Percentiles rank a stretch among this genome's conserved stretches.
Conservation (phyloP, 2,113 vertebrate genomes). For the Phalacrocorax pelagicus region DNA sequence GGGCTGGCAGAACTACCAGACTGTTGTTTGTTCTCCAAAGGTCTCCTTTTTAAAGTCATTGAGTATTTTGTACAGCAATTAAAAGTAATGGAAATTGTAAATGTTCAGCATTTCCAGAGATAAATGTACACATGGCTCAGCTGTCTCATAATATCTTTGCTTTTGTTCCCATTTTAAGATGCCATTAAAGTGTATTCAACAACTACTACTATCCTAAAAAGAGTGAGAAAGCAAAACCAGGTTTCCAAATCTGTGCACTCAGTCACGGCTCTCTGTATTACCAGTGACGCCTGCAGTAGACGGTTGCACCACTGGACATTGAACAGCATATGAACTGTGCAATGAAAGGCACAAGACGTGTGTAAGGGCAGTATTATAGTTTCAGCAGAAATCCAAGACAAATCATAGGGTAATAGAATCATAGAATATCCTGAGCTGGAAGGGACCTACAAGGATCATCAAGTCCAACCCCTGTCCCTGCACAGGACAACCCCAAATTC, state of each 20-base stretch:
- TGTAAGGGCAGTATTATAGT: neutral
- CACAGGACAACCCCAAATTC: too few species aligned
- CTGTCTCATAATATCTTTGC: neutral
- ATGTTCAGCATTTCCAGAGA: neutral
- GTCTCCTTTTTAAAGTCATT: neutral
- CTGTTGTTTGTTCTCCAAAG: neutral
- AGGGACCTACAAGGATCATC: too few species aligned
- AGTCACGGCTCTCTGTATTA: neutral
- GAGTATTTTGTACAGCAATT: neutral
- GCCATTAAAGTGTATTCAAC: neutral
- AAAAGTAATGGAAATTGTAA: neutral
- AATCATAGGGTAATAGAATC: too few species aligned
- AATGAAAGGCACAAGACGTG: neutral
- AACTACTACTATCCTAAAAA: neutral
- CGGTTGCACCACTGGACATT: neutral
- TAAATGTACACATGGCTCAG: neutral
- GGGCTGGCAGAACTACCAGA: neutral
- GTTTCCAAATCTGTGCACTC: neutral
- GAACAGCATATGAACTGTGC: neutral
- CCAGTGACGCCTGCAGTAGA: accelerated
- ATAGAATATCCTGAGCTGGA: too few species aligned
- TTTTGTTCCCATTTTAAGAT: neutral
- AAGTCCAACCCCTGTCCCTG: too few species aligned
- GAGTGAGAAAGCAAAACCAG: neutral
- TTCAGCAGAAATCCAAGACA: neutral